Evolutionary conservation across 2,113 vertebrate genomes (phyloP).

Genomic region (Gallinago paraguaiae): DNA sequence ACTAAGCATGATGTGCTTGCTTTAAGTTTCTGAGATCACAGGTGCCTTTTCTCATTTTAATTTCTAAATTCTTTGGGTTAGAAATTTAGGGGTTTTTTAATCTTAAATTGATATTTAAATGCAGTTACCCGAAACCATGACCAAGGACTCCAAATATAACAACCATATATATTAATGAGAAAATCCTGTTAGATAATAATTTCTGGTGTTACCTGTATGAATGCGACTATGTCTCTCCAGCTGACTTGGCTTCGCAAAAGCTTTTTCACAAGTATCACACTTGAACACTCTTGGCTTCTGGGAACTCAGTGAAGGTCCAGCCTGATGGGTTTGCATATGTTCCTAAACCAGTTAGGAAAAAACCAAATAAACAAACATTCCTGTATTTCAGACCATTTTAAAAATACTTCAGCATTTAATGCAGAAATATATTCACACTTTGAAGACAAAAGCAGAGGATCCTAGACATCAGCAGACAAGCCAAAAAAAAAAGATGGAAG

Average conservation of each 20-base stretch:
- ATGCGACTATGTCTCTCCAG: slow-evolving; percentile 95
- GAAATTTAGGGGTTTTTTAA: not conserved
- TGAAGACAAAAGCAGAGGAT: not conserved
- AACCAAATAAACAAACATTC: not conserved
- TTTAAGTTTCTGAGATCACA: not conserved
- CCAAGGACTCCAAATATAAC: not conserved
- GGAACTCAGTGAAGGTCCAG: slow-evolving; percentile 89
- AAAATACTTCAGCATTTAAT: not conserved
- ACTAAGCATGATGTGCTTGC: not conserved
- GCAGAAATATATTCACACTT: not conserved
- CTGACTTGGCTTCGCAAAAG: slow-evolving; percentile 96
- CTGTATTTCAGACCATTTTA: not conserved
- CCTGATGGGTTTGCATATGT: slow-evolving; percentile 92
- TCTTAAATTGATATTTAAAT: not conserved
- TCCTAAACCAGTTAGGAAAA: slow-evolving; percentile 74
- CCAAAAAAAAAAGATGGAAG: not conserved
- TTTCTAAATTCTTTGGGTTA: not conserved
- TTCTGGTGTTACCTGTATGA: slow-evolving; percentile 86
- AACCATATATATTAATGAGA: not conserved
- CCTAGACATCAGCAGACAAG: not conserved
- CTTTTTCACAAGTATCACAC: slow-evolving; percentile 91
- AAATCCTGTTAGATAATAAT: not conserved
- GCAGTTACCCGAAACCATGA: not conserved
- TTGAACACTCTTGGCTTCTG: slow-evolving; percentile 93
- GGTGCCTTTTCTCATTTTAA: not conserved